Evolutionary conservation across 2,888 invertebrate species (phyloP).

Genomic region (Linnaemya vulpina): DNA sequence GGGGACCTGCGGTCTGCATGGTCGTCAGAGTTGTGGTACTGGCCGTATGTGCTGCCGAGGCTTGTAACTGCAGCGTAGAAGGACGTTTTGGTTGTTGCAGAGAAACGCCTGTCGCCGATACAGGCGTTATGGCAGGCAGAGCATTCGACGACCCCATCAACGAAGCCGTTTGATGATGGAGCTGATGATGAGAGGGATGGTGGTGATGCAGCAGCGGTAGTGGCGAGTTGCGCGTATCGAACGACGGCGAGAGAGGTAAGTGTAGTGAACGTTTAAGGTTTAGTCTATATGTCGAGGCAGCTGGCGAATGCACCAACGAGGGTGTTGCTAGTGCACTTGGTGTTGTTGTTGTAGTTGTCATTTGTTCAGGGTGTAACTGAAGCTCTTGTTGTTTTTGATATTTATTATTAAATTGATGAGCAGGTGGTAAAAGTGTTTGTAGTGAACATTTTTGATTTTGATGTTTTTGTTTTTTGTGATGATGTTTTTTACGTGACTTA

Average conservation of each 20-base stretch:
- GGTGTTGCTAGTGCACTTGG: conserved; percentile 76
- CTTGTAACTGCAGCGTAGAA: conserved; percentile 78
- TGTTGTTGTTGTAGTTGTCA: conserved; percentile 76
- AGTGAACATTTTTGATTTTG: conserved; percentile 81
- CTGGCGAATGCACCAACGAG: conserved; percentile 78
- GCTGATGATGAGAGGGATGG: conserved; percentile 75
- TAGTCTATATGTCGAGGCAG: conserved; percentile 80
- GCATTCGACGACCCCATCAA: conserved; percentile 70
- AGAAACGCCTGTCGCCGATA: conserved; percentile 70
- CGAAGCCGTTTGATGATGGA: conserved; percentile 70
- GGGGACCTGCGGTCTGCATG: conserved; percentile 79
- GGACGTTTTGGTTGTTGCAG: conserved; percentile 77
- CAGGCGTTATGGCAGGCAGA: conserved; percentile 65
- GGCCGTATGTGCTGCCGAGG: conserved; percentile 74
- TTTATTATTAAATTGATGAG: conserved; percentile 78
- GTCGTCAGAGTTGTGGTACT: conserved; percentile 79
- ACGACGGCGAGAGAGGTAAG: conserved; percentile 82
- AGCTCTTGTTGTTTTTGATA: conserved; percentile 76
- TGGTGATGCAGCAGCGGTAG: conserved; percentile 82
- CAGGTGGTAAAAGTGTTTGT: conserved; percentile 79
- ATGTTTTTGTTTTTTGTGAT: conserved; percentile 70
- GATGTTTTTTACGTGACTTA: conserved; percentile 82
- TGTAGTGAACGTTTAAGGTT: conserved; percentile 81
- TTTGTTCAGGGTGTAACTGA: conserved; percentile 75
- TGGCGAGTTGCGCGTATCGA: conserved; percentile 81